Evolutionary conservation across 2,113 vertebrate species (phyloP), one percentile per base, ranked within the genome.

Genomic region (Bubo scandiacus): DNA sequence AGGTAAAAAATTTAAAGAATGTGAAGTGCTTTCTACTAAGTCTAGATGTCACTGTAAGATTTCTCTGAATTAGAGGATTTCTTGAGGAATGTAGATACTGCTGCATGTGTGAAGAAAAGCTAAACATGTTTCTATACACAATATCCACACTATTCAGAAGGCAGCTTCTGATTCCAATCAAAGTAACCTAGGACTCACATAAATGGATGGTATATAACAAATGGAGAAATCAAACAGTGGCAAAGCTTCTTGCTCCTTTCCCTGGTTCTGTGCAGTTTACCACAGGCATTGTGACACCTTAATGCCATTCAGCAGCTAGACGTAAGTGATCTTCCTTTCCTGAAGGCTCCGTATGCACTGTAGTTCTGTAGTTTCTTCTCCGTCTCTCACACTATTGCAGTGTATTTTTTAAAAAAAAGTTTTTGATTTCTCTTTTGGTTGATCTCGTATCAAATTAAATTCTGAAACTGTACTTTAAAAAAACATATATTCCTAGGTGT

Each of bases 41-140:
- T 90, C 81, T 63, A 57, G 52, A 52, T 96, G 88, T 94, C 95
- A 82, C 81, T 55, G 54, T 30, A 25, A 85, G 74, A 58, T 93
- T 95, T 77, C 86, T 95, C 68, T 91, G 93, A 97, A 94, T 96
- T 94, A 96, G 74, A 92, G 86, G 86, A 90, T 96, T 96, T 80
- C 61, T 83, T 15, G 70, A n/a, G 78, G 59, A 62, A 88, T 36
- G 32, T 38, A 66, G 85, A 70, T 87, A 51, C 23, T 21, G 15
- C 90, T 77, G 72, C 29, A 62, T 14, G n/a, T 36, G 83, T 80
- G 61, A 85, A 81, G 42, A 83, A 92, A 94, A 96, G 79, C 91
- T 84, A 88, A 94, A 94, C 79, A 86, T 42, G 63, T 54, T 95
- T 90, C 94, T 62, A 67, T 87, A 75, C 40, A 81, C 81, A 51